Percentiles rank a stretch among this genome's conserved stretches.
Conservation (phyloP, 2,888 invertebrate genomes). For the Pseudanteris insignis region DNA sequence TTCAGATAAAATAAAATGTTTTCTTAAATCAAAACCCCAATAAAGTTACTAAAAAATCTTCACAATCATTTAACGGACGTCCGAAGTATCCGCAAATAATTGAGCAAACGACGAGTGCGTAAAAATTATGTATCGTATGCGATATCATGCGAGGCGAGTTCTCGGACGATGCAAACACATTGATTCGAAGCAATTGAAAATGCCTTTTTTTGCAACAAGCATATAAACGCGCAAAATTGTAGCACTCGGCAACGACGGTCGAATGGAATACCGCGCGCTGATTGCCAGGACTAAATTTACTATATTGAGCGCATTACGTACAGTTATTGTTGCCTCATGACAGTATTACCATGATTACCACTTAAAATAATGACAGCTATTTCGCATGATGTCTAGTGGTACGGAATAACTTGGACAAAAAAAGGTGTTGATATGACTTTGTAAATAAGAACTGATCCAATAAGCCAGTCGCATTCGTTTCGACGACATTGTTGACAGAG, state of each 20-base stretch:
- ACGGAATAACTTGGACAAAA: constrained; percentile 27
- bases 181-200: constrained; percentile 32
- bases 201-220: constrained; percentile 22
- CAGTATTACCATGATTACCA: constrained; percentile 63
- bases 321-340: constrained; percentile 54
- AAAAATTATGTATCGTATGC: too few relatives aligned
- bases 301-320: constrained; percentile 43
- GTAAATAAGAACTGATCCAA: constrained; percentile 24
- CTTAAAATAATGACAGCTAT: constrained; percentile 61
- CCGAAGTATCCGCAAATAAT: too few relatives aligned
- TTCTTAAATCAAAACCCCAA: too few relatives aligned
- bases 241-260: constrained; percentile 49
- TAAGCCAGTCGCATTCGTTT: too few relatives aligned
- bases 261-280: constrained; percentile 51
- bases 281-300: constrained; percentile 51
- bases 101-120: too few relatives aligned
- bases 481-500: too few relatives aligned
- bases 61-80: too few relatives aligned
- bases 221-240: constrained; percentile 37
- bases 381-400: constrained; percentile 46
- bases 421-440: constrained; percentile 27
- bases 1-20: too few relatives aligned
- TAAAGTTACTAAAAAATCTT: too few relatives aligned
- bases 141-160: too few relatives aligned
- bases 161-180: constrained; percentile 5